Evolutionary conservation across 1,140 invertebrate genomes (phyloP).

Genomic region (Sarcophaga peregrina): DNA sequence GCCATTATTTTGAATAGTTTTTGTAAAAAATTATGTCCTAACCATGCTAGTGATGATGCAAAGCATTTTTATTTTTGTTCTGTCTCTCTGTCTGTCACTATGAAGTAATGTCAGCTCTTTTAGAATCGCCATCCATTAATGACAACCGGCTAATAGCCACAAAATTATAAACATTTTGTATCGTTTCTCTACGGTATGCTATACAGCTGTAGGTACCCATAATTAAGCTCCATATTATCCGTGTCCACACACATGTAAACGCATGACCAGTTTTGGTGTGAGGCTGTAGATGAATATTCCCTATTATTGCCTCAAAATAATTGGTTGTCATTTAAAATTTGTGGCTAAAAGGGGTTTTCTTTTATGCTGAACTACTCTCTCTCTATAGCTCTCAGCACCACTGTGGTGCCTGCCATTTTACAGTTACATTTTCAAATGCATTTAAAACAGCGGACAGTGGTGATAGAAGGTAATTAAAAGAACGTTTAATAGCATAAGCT

Average conservation of each 20-base stretch:
- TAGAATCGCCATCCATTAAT: neutral
- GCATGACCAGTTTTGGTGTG: neutral
- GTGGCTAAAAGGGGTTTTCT: constrained; percentile 6
- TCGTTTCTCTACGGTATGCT: neutral
- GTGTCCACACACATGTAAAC: neutral
- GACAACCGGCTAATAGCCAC: constrained; percentile 34
- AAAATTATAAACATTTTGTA: constrained; percentile 35
- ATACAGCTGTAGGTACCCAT: too few relatives aligned
- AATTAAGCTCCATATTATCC: neutral
- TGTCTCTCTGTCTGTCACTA: neutral
- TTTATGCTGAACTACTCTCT: neutral
- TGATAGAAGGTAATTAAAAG: too few relatives aligned
- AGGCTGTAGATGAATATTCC: neutral
- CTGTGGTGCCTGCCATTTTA: neutral
- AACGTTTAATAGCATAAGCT: too few relatives aligned
- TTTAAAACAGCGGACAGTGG: neutral
- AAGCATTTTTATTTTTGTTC: neutral
- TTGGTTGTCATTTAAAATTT: constrained; percentile 41
- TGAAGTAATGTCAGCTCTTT: too few relatives aligned
- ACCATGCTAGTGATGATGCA: neutral
- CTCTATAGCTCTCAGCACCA: neutral
- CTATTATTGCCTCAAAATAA: constrained; percentile 31
- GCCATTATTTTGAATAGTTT: neutral
- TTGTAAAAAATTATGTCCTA: neutral
- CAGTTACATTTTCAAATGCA: constrained; percentile 10